These are phyloP conservation scores for Caenorhabditis imperialis DNA, from an alignment of 2,888 invertebrate species.

Conservation along the genomic window DNA sequence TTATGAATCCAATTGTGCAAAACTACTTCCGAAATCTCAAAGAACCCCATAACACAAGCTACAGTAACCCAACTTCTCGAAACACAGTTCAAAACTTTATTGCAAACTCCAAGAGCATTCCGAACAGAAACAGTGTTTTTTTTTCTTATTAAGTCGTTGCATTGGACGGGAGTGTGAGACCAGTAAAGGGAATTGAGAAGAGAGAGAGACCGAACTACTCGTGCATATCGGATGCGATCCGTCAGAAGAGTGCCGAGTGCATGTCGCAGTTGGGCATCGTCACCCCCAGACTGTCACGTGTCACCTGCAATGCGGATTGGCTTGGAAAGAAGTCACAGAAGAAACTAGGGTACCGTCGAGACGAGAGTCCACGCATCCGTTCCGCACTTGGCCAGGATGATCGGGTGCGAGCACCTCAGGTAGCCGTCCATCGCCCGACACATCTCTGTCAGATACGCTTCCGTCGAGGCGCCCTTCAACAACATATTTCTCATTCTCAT, in stretches of 20 bases:
- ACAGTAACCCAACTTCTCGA: too few relatives aligned
- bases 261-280: constrained; percentile 72
- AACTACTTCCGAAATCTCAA: too few relatives aligned
- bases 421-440: constrained; percentile 77
- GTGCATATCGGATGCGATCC: neutral
- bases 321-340: too few relatives aligned
- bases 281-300: constrained; percentile 66
- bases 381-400: constrained; percentile 74
- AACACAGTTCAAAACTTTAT: too few relatives aligned
- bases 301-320: constrained; percentile 64
- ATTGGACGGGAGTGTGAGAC: too few relatives aligned
- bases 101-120: too few relatives aligned
- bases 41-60: too few relatives aligned
- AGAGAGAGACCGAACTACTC: constrained; percentile 17
- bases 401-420: constrained; percentile 75
- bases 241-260: constrained; percentile 61
- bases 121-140: too few relatives aligned
- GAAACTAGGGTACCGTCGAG: constrained; percentile 65
- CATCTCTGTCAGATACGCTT: constrained; percentile 69
- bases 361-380: constrained; percentile 75
- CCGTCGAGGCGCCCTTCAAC: constrained; percentile 59
- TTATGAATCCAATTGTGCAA: too few relatives aligned
- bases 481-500: neutral
- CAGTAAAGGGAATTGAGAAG: constrained; percentile 8
- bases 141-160: too few relatives aligned